phyloP scores from a whole-genome alignment of 2,797 vertebrate species.

The Pipistrellus nathusii region DNA sequence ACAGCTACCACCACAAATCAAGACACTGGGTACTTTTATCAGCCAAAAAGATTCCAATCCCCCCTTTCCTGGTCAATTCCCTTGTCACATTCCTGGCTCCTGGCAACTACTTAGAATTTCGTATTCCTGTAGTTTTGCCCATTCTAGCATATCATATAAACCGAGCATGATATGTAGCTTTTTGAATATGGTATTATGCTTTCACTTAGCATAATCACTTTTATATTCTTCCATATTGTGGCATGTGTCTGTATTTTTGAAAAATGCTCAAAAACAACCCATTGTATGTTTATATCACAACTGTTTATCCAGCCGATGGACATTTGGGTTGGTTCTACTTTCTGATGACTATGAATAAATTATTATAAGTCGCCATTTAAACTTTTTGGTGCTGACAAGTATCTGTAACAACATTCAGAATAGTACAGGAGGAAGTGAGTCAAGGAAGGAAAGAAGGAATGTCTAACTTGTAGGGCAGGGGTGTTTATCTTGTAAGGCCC shows the following conservation, averaged over 20 bases:
- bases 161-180: neutral
- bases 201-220: neutral
- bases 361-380: neutral
- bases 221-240: neutral
- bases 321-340: neutral
- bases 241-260: neutral
- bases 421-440: neutral
- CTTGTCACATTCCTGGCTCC: neutral
- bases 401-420: neutral
- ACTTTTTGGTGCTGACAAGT: neutral
- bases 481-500: no score
- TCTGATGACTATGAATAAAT: neutral
- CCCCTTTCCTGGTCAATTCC: neutral
- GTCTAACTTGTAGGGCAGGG: no score
- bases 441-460: neutral
- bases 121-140: neutral
- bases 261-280: neutral
- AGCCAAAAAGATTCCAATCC: neutral
- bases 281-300: neutral
- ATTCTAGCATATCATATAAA: neutral
- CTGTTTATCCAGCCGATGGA: neutral
- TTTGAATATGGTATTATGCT: neutral
- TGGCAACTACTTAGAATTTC: neutral
- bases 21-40: neutral
- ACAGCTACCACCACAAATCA: neutral